phyloP scores from a whole-genome alignment of 2,888 invertebrate species.

The Eremobia ochroleuca region DNA sequence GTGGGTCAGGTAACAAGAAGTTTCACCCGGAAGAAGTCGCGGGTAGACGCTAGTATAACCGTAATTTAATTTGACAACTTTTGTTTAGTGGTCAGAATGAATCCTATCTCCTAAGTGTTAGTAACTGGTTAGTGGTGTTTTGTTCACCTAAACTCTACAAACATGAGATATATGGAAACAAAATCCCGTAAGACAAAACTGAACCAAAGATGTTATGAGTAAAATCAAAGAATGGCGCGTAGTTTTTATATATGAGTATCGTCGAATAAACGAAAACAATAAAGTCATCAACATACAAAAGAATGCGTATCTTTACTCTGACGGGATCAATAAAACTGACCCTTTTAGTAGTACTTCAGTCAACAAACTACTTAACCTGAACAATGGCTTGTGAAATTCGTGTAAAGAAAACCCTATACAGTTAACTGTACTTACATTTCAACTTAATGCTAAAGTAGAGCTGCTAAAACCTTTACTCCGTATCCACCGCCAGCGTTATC shows the following conservation, averaged over 20 bases:
- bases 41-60: background rate
- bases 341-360: constrained; percentile 18
- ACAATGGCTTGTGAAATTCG: constrained; percentile 18
- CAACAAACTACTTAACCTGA: constrained; percentile 5
- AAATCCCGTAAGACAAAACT: constrained; percentile 9
- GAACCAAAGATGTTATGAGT: background rate
- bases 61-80: background rate
- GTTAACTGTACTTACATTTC: constrained; percentile 21
- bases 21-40: too few species aligned
- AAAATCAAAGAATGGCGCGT: constrained; percentile 18
- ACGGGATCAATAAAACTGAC: constrained; percentile 19
- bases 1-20: too few species aligned
- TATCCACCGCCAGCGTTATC: constrained; percentile 38
- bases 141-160: background rate
- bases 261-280: constrained; percentile 51
- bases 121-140: too few species aligned
- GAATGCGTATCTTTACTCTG: constrained; percentile 28
- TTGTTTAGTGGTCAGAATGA: too few species aligned
- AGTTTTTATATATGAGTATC: constrained; percentile 31
- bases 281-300: constrained; percentile 41
- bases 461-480: constrained; percentile 29
- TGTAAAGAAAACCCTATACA: constrained; percentile 29
- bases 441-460: constrained; percentile 24
- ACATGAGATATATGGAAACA: background rate
- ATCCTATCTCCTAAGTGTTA: background rate